Evolutionary conservation across 2,113 vertebrate species (phyloP), one percentile per base, ranked within the genome.

Genomic region (Tursiops truncatus): DNA sequence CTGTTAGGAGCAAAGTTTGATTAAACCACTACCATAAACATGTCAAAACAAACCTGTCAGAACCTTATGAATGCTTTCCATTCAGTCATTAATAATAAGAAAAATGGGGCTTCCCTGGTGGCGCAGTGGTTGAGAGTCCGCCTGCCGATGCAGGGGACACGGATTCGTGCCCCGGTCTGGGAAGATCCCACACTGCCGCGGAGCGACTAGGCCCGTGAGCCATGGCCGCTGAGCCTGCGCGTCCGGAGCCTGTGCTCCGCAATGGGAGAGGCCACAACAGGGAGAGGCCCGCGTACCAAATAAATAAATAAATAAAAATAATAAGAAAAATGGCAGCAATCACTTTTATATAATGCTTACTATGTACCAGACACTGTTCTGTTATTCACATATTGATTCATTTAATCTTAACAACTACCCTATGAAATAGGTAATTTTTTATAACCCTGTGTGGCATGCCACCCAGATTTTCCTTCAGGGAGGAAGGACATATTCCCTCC

Each of bases 11-110:
- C 44, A 85, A 92, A 0, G 0, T 93, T 92, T 83, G 36, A 94
- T 96, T 93, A 95, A 97, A 95, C 56, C 68, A 89, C n/a, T 58
- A 44, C 74, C 79, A 94, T 89, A 89, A 96, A 97, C 41, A 74
- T 91, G 56, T 94, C 96, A 96, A 89, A 96, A 96, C 53, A 93
- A 93, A 96, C 53, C 53, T 93, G 86, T 77, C 41, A 26, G n/a
- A 82, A 41, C 18, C 47, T 73, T 84, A 44, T 15, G 41, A 77
- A 83, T 89, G 36, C 56, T 89, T 73, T 92, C 31, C 79, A 68
- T 85, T 92, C 44, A 84, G 71, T 94, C 84, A 77, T 89, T 94
- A 95, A 89, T 87, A 94, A 85, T 77, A 87, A 92, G 38, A 91
- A 94, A 73, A 95, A 67, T 23, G 76, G 23, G 44, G 44, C 44